Conservation (phyloP, 2,888 invertebrate genomes). For the Pediacus dermestoides region DNA sequence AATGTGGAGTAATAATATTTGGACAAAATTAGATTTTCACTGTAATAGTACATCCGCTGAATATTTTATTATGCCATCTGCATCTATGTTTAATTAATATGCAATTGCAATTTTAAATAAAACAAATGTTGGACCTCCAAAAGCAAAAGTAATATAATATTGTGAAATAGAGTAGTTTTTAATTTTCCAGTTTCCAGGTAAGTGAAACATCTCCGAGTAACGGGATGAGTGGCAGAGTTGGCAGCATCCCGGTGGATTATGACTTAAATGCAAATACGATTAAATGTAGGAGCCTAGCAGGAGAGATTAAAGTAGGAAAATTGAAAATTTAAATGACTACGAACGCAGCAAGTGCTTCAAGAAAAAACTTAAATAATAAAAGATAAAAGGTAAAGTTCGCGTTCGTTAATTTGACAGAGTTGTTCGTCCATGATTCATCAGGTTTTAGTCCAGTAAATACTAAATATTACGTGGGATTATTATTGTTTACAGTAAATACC, state of each 20-base stretch:
- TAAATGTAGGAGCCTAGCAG: constrained; percentile 12
- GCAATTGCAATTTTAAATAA: not conserved
- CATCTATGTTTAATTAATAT: too few species aligned
- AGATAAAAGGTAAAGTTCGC: not conserved
- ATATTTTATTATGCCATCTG: too few species aligned
- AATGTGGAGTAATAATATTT: too few species aligned
- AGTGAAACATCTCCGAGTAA: not conserved
- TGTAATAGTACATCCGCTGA: too few species aligned
- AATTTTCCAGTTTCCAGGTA: constrained; percentile 1
- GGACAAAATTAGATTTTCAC: too few species aligned
- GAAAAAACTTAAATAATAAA: constrained; percentile 4
- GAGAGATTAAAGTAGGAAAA: constrained; percentile 17
- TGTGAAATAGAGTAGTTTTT: constrained; percentile 2
- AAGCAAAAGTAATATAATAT: not conserved
- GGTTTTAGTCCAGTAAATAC: too few species aligned
- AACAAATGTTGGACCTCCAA: not conserved
- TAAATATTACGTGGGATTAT: too few species aligned
- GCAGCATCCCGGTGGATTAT: constrained; percentile 11
- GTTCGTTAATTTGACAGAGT: too few species aligned
- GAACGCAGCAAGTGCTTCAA: too few species aligned
- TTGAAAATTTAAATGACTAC: constrained; percentile 17
- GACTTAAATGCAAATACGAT: constrained; percentile 21
- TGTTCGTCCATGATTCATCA: too few species aligned
- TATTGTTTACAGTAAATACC: too few species aligned
- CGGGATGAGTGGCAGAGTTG: not conserved